Evolutionary conservation across 2,797 vertebrate species (phyloP).

Genomic region (Sebastes itinus): DNA sequence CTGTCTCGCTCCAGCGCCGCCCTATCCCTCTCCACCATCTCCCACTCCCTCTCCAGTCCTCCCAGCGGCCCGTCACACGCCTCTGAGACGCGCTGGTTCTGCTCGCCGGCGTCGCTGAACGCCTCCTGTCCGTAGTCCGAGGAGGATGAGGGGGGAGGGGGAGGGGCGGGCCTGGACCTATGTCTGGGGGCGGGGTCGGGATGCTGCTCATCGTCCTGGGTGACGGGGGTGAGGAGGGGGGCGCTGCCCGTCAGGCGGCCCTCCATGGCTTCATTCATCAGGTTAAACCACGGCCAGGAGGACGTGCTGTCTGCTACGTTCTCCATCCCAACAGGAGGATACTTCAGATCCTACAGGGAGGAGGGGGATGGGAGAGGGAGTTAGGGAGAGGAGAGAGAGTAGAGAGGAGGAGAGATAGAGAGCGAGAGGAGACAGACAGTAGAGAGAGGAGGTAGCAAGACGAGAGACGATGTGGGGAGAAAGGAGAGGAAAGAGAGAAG

Average conservation of each 20-base stretch:
- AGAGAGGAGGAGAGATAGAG: too few species aligned
- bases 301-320: slow-evolving; percentile 53
- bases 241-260: slow-evolving; percentile 69
- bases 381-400: too few species aligned
- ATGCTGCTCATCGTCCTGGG: slow-evolving; percentile 55
- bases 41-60: slow-evolving; percentile 65
- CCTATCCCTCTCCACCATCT: slow-evolving; percentile 64
- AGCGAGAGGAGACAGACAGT: too few species aligned
- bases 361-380: too few species aligned
- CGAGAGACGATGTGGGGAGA: not conserved
- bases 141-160: slow-evolving; percentile 37
- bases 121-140: slow-evolving; percentile 53
- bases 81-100: slow-evolving; percentile 37
- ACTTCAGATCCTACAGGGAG: slow-evolving; percentile 73
- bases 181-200: slow-evolving; percentile 41
- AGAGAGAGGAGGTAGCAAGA: too few species aligned
- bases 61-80: slow-evolving; percentile 51
- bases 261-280: slow-evolving; percentile 82
- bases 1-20: slow-evolving; percentile 58
- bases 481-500: accelerated
- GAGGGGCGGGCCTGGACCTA: slow-evolving; percentile 13
- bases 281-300: slow-evolving; percentile 81
- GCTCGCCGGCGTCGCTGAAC: slow-evolving; percentile 23
- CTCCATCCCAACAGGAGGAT: slow-evolving; percentile 78
- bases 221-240: slow-evolving; percentile 67